Evolutionary conservation across 2,797 vertebrate species (phyloP).

Genomic region (Taenioides sp.): DNA sequence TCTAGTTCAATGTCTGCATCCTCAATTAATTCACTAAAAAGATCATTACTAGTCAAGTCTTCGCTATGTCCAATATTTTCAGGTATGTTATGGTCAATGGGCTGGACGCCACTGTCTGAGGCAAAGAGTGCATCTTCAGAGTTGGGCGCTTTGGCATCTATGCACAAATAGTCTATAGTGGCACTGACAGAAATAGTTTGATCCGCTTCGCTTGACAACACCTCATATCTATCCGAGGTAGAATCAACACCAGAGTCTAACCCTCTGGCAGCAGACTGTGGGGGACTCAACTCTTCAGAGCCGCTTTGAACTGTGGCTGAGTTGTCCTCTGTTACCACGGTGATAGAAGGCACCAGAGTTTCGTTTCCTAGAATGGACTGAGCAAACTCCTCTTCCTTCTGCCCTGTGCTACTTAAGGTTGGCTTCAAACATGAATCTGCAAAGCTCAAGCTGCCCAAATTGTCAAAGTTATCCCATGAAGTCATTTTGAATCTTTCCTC

Average conservation of each 20-base stretch:
- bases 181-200: slow-evolving; percentile 56
- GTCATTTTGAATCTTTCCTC: slow-evolving; percentile 71
- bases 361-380: slow-evolving; percentile 65
- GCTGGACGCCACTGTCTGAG: slow-evolving; percentile 47
- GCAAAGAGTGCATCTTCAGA: slow-evolving; percentile 54
- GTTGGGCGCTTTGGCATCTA: slow-evolving; percentile 77
- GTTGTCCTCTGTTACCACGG: slow-evolving; percentile 63
- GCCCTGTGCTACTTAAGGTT: slow-evolving; percentile 54
- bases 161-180: slow-evolving; percentile 67
- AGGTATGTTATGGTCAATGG: slow-evolving; percentile 32
- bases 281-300: slow-evolving; percentile 68
- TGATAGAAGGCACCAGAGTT: slow-evolving; percentile 77
- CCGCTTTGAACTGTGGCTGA: slow-evolving; percentile 54
- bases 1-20: slow-evolving; percentile 66
- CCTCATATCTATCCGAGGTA: slow-evolving; percentile 68
- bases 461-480: slow-evolving; percentile 70
- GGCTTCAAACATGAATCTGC: slow-evolving; percentile 66
- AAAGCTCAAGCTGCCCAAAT: slow-evolving; percentile 67
- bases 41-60: slow-evolving; percentile 68
- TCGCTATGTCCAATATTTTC: slow-evolving; percentile 55
- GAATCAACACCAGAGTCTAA: slow-evolving; percentile 70
- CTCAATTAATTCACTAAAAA: slow-evolving; percentile 66
- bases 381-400: slow-evolving; percentile 56
- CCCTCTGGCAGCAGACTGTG: slow-evolving; percentile 58
- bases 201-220: slow-evolving; percentile 50